Percentiles rank a stretch among this genome's conserved stretches.
Conservation (phyloP, 2,113 vertebrate genomes). For the Grammomys dolichurus region DNA sequence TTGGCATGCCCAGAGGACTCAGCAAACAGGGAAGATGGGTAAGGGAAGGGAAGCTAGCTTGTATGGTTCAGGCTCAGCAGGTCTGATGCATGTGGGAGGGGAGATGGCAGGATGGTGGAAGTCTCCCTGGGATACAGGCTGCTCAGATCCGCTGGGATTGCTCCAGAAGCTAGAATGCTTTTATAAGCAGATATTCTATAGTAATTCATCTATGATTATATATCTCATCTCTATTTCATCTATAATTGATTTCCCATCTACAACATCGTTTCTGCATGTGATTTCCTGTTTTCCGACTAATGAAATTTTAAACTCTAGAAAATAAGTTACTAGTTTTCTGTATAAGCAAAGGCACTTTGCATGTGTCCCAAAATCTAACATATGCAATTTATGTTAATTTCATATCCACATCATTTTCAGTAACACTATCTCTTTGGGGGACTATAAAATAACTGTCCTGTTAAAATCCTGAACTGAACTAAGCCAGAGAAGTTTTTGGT, state of each 20-base stretch:
- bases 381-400: background rate
- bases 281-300: background rate
- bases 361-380: background rate
- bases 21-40: no score
- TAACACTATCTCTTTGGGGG: background rate
- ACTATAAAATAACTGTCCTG: background rate
- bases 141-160: no score
- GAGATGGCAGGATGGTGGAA: no score
- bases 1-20: no score
- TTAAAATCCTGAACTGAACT: background rate
- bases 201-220: background rate
- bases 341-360: background rate
- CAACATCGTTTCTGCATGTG: background rate
- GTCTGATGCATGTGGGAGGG: no score
- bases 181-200: background rate
- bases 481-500: background rate
- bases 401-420: background rate
- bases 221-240: background rate
- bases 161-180: background rate
- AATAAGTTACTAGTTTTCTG: background rate
- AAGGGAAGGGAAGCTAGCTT: no score
- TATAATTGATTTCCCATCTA: background rate
- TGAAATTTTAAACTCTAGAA: background rate
- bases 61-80: no score
- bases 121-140: no score